Conservation (phyloP, 2,113 vertebrate species). For the Nothoprocta pentlandii region DNA sequence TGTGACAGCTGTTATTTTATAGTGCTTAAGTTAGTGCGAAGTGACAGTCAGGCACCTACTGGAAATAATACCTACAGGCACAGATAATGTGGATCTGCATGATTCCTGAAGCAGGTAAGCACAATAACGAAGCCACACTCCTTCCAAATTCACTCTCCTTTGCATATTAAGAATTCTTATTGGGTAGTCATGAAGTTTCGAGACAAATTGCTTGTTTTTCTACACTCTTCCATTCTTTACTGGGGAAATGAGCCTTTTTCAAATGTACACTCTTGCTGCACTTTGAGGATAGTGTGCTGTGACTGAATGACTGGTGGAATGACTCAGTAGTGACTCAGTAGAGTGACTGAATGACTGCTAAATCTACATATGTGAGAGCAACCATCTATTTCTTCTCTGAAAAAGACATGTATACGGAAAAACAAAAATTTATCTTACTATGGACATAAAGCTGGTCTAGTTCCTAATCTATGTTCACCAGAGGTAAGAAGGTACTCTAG, state of each 20-base stretch:
- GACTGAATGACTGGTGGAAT: too few relatives aligned
- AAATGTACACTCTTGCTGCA: neutral
- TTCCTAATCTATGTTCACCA: neutral
- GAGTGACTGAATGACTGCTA: neutral
- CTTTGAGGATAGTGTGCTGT: neutral
- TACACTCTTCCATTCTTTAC: neutral
- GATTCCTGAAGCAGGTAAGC: constrained; percentile 24
- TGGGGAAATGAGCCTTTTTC: neutral
- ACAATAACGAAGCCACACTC: neutral
- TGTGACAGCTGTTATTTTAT: constrained; percentile 74
- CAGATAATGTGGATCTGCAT: constrained; percentile 54
- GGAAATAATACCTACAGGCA: constrained; percentile 61
- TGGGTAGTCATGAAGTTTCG: neutral
- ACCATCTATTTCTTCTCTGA: neutral
- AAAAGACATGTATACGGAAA: neutral
- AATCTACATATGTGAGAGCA: constrained; percentile 30
- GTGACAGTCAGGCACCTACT: constrained; percentile 55
- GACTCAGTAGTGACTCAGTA: too few relatives aligned
- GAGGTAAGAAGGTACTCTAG: neutral
- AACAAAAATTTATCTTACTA: neutral
- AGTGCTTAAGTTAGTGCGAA: constrained; percentile 57
- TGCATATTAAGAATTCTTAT: neutral
- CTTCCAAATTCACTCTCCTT: neutral
- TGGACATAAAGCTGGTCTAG: neutral
- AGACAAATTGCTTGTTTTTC: neutral